Evolutionary conservation across 92 coral and sea anemone species (phyloP).

Genomic region (Anthopleura xanthogrammica): DNA sequence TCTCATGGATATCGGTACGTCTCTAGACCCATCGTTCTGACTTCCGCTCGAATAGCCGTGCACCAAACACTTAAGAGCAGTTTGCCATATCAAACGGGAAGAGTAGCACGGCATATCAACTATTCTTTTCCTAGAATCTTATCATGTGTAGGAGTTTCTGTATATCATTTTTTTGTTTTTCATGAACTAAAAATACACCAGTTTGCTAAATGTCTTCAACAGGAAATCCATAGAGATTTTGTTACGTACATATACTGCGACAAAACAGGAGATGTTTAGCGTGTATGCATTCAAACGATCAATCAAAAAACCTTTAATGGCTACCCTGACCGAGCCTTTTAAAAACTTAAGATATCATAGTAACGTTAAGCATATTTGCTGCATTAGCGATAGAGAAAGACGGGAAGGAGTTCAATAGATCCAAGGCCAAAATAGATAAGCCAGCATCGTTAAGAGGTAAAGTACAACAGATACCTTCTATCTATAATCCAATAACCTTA

Average conservation of each 20-base stretch:
- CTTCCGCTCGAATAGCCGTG: too few species aligned
- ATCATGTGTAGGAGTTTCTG: neutral
- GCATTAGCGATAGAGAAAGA: neutral
- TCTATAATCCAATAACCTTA: too few species aligned
- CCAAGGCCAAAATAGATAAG: neutral
- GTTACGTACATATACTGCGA: neutral
- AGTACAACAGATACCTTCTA: neutral
- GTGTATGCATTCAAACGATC: neutral
- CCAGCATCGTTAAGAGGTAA: neutral
- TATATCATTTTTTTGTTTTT: neutral
- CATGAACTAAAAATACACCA: neutral
- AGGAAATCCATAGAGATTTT: neutral
- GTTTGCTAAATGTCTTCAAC: neutral
- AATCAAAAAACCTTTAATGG: neutral
- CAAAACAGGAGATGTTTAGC: neutral
- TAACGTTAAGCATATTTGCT: neutral
- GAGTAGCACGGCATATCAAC: too few species aligned
- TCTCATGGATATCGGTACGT: too few species aligned
- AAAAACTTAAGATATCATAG: neutral
- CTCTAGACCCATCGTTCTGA: too few species aligned
- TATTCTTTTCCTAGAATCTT: neutral
- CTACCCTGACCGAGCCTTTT: neutral
- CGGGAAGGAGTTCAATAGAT: neutral
- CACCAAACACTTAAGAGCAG: too few species aligned
- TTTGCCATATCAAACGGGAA: too few species aligned